phyloP scores from a whole-genome alignment of 2,797 vertebrate species.

The Rhadinocentrus ornatus region DNA sequence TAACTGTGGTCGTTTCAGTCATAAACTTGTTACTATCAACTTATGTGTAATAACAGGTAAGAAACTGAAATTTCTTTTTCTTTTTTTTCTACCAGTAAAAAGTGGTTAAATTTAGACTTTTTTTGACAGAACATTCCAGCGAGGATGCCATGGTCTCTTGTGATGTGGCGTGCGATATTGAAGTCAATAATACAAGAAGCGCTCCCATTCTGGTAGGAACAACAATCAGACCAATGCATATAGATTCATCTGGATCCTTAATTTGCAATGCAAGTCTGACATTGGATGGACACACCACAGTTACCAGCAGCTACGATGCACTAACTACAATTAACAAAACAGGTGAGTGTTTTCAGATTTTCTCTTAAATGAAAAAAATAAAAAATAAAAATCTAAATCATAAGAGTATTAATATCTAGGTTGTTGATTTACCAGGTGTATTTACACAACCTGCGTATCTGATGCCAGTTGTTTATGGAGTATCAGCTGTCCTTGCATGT shows the following conservation, averaged over 20 bases:
- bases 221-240: constrained; percentile 10
- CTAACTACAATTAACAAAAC: constrained; percentile 4
- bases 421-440: constrained; percentile 25
- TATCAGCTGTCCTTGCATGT: constrained; percentile 2
- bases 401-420: background rate
- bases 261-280: constrained; percentile 30
- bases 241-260: constrained; percentile 13
- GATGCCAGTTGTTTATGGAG: constrained; percentile 26
- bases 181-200: background rate
- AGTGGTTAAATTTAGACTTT: background rate
- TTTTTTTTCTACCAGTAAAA: background rate
- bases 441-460: background rate
- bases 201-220: constrained; percentile 9
- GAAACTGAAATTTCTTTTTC: background rate
- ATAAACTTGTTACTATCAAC: constrained; percentile 34
- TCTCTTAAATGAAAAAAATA: background rate
- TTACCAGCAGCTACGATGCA: background rate
- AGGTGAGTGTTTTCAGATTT: constrained; percentile 28
- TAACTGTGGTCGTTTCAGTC: constrained; percentile 6
- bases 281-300: background rate
- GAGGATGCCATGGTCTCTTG: constrained; percentile 36
- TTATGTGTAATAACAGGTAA: constrained; percentile 55
- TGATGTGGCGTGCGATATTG: constrained; percentile 39
- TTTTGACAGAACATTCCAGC: constrained; percentile 17
- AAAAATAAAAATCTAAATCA: background rate